Evolutionary conservation across 2,797 vertebrate genomes (phyloP).

Genomic region (Peromyscus attwateri): DNA sequence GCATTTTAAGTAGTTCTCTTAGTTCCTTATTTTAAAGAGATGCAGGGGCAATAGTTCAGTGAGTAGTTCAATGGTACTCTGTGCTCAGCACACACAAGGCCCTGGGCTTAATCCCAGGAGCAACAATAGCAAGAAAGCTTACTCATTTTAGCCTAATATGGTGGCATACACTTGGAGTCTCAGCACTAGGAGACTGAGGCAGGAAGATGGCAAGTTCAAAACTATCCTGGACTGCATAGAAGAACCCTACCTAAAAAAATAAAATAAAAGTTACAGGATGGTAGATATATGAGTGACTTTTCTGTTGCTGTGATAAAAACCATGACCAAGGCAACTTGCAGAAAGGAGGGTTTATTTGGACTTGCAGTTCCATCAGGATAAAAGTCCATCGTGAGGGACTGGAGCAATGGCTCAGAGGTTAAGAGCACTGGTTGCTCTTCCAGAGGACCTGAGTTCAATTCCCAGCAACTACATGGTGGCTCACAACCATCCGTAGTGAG

Average conservation of each 20-base stretch:
- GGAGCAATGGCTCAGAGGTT: not conserved
- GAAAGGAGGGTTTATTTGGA: not conserved
- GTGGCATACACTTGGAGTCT: not conserved
- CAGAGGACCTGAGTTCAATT: not conserved
- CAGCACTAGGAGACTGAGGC: not conserved
- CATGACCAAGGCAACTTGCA: not conserved
- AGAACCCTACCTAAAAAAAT: not conserved
- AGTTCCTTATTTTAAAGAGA: conserved; percentile 22
- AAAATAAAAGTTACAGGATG: not conserved
- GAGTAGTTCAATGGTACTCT: not conserved
- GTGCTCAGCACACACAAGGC: not conserved
- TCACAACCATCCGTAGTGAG: not conserved
- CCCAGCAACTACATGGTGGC: not conserved
- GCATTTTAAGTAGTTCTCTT: conserved; percentile 15
- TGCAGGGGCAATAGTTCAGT: not conserved
- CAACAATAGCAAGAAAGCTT: not conserved
- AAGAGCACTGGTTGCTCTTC: not conserved
- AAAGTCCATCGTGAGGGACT: not conserved
- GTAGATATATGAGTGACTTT: not conserved
- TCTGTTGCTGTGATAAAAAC: not conserved
- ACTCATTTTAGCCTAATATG: not conserved
- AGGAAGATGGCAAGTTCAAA: not conserved
- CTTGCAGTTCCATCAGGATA: not conserved
- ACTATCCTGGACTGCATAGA: not conserved
- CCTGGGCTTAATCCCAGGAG: not conserved